Base-by-base conservation (phyloP, 2,888 invertebrate genomes). In the Hedya salicella region DNA sequence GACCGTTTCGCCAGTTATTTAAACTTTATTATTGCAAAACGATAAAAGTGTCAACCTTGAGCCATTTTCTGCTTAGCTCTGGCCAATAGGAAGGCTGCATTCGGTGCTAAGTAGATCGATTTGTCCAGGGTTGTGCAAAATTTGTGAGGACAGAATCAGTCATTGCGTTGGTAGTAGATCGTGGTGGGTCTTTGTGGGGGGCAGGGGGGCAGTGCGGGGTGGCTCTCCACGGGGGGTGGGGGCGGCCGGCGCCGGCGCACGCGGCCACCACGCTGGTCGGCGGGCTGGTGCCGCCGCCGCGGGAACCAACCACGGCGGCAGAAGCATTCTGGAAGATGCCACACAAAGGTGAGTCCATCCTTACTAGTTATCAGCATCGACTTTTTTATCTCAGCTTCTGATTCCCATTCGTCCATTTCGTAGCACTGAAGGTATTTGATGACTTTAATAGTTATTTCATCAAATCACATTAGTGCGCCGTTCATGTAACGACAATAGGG, bases 241-340 rank as follows among this genome's bases (percentile, higher is more conserved):
- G 94, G 92, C 93, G 93, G 92, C 92, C 93, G 88, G 93, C 93
- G 90, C 91, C 92, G 73, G 91, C 91, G 85, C 91, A 90, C 89
- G 91, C 91, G 83, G 91, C 92, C 87, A 89, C 91, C 90, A 93
- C 90, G 93, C 90, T 94, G 93, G 94, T 93, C 82, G 94, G 93
- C 82, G 94, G 94, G 87, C 91, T 94, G 93, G 94, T 94, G 93
- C 93, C 95, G 93, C 94, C 95, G 94, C 94, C 95, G 94, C 94
- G 95, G 93, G 95, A 95, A 89, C 94, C 95, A 81, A 92, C 92
- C 88, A 93, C 94, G 89, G 94, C 94, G 93, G 94, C 95, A 75
- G 95, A 95, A 84, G 95, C 96, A 78, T 95, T 96, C 87, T 96
- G 96, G 96, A 96, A 96, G 92, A 96, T 96, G 96, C 96, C 96